Conservation (phyloP, 2,797 vertebrate species). For the Chelidonichthys spinosus region DNA sequence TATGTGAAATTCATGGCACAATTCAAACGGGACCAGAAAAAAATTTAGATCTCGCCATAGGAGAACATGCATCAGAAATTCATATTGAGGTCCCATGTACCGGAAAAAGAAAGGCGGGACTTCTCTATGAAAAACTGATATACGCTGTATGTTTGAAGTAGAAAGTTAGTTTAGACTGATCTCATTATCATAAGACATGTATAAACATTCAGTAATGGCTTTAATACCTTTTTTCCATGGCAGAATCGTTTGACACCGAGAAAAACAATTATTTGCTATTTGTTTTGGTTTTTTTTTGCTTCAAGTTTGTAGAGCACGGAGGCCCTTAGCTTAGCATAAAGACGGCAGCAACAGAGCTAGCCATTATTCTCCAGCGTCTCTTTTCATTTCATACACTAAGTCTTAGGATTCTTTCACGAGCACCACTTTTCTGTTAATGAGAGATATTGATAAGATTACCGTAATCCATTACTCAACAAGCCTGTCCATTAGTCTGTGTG, state of each 20-base stretch:
- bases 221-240: background rate
- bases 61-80: too few species aligned
- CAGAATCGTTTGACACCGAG: background rate
- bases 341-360: background rate
- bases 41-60: too few species aligned
- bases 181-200: background rate
- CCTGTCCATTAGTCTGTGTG: slow-evolving; percentile 59
- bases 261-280: background rate
- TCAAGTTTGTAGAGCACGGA: background rate
- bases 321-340: background rate
- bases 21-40: too few species aligned
- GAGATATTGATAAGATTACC: slow-evolving; percentile 37
- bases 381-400: slow-evolving; percentile 9
- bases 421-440: slow-evolving; percentile 33
- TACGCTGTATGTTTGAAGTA: background rate
- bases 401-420: slow-evolving; percentile 12
- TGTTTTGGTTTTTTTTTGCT: background rate
- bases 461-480: slow-evolving; percentile 53
- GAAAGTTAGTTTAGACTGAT: background rate
- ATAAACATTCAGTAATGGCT: background rate
- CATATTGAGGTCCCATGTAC: too few species aligned
- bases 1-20: too few species aligned
- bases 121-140: background rate
- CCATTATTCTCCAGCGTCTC: background rate
- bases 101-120: too few species aligned